phyloP scores from a whole-genome alignment of 37 sponge, comb jelly and placozoan species.

The Geodia barretti region DNA sequence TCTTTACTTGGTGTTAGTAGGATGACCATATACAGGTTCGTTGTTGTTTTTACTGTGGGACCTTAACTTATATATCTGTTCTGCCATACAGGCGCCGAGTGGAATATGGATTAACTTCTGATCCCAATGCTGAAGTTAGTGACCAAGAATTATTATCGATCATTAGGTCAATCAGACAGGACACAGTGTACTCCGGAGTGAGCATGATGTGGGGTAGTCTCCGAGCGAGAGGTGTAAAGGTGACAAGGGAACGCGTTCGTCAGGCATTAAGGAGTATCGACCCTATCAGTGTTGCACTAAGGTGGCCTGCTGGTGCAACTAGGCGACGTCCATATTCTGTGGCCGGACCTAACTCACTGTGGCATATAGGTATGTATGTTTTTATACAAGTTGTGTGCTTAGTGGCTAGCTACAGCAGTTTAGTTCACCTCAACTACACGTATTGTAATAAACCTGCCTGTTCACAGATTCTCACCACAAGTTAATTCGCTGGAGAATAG shows the following conservation, averaged over 20 bases:
- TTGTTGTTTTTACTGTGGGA: not conserved
- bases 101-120: slow-evolving; percentile 15
- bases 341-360: slow-evolving; percentile 28
- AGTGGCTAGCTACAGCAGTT: slow-evolving; percentile 25
- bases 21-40: slow-evolving; percentile 35
- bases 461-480: slow-evolving; percentile 57
- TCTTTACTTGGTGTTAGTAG: slow-evolving; percentile 12
- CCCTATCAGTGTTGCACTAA: slow-evolving; percentile 6
- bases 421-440: too few species aligned
- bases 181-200: slow-evolving; percentile 2
- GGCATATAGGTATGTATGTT: slow-evolving; percentile 21
- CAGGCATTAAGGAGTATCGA: slow-evolving; percentile 3
- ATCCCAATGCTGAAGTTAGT: slow-evolving; percentile 7
- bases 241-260: slow-evolving; percentile 13
- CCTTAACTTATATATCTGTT: not conserved
- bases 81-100: slow-evolving; percentile 7
- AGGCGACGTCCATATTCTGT: slow-evolving; percentile 10
- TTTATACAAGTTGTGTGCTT: not conserved
- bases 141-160: slow-evolving; percentile 12
- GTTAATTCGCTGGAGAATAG: slow-evolving; percentile 63
- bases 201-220: slow-evolving; percentile 10
- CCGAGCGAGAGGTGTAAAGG: slow-evolving; percentile 12
- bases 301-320: slow-evolving; percentile 17
- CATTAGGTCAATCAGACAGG: not conserved
- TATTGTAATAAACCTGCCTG: too few species aligned